phyloP scores from a whole-genome alignment of 2,888 invertebrate species.

The Drosophila birchii region DNA sequence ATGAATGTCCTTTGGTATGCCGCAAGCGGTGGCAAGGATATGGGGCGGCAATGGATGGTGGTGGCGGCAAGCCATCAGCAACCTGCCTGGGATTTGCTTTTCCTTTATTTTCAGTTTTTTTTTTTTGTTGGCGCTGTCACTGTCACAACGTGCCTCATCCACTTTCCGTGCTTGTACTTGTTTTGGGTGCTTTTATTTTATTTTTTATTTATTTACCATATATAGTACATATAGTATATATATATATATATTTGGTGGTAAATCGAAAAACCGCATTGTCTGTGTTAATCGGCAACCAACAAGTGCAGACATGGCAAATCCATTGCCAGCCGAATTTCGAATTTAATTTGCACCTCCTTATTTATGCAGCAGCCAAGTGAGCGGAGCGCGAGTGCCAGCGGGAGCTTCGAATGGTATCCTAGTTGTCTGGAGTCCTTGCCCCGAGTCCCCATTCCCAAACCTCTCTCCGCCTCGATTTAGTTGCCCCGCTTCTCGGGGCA shows the following conservation, averaged over 20 bases:
- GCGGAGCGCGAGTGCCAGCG: conserved; percentile 25
- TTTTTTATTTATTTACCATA: background rate
- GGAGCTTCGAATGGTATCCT: conserved; percentile 7
- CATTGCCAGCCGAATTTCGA: conserved; percentile 58
- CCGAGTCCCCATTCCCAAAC: background rate
- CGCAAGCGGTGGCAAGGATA: conserved; percentile 4
- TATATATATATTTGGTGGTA: background rate
- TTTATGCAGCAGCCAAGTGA: conserved; percentile 63
- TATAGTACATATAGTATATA: background rate
- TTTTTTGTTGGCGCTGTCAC: conserved; percentile 17
- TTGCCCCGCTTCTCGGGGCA: conserved; percentile 25
- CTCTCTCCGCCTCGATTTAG: conserved; percentile 57
- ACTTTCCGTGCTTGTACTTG: conserved; percentile 9
- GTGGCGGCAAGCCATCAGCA: conserved; percentile 2
- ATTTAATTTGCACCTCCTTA: conserved; percentile 73
- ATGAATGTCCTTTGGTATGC: conserved; percentile 65
- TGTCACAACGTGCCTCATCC: conserved; percentile 29
- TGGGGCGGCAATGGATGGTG: background rate
- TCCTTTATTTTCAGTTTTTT: background rate
- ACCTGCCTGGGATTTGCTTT: conserved; percentile 12
- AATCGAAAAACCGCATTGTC: conserved; percentile 36
- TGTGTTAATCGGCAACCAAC: conserved; percentile 37
- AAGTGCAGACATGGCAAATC: conserved; percentile 47
- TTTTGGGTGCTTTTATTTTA: background rate
- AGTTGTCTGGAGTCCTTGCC: conserved; percentile 7